Conservation (phyloP, 2,113 vertebrate species). For the Orientallactaga bullata region DNA sequence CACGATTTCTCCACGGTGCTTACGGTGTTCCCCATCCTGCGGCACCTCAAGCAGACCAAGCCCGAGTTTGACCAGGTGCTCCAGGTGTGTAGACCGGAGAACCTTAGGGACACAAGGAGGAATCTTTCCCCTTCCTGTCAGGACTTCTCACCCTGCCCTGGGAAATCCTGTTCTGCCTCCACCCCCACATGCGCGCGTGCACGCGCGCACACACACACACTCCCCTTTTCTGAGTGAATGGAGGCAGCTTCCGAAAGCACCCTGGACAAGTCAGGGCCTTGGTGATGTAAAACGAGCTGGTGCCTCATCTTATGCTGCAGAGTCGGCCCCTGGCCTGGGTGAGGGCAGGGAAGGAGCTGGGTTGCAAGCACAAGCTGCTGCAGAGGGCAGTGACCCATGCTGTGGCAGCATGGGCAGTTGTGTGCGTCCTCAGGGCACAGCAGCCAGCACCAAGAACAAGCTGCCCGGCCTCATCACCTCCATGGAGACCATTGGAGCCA, state of each 20-base stretch:
- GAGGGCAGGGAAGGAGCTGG: neutral
- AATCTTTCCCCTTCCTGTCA: fast-evolving
- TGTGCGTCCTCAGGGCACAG: conserved; percentile 91
- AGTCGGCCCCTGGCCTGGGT: neutral
- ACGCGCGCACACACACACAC: too few species aligned
- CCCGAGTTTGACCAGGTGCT: conserved; percentile 96
- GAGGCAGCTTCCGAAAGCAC: neutral
- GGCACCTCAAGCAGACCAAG: conserved; percentile 97
- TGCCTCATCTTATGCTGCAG: neutral
- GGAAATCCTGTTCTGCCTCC: neutral
- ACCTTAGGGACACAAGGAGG: fast-evolving
- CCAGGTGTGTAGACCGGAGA: conserved; percentile 88
- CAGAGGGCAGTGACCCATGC: fast-evolving
- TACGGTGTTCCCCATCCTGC: conserved; percentile 97
- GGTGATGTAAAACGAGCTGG: neutral
- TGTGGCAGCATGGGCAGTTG: fast-evolving
- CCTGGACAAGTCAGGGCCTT: neutral
- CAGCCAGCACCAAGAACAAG: conserved; percentile 99
- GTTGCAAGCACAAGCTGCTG: too few species aligned
- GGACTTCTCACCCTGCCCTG: too few species aligned
- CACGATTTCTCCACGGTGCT: conserved; percentile 98
- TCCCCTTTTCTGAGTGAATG: neutral
- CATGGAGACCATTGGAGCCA: conserved; percentile 97
- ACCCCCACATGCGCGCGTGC: too few species aligned
- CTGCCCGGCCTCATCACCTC: conserved; percentile 97